Percentiles rank a stretch among this genome's conserved stretches.
Conservation (phyloP, 2,888 invertebrate species). For the Apamea sordens region DNA sequence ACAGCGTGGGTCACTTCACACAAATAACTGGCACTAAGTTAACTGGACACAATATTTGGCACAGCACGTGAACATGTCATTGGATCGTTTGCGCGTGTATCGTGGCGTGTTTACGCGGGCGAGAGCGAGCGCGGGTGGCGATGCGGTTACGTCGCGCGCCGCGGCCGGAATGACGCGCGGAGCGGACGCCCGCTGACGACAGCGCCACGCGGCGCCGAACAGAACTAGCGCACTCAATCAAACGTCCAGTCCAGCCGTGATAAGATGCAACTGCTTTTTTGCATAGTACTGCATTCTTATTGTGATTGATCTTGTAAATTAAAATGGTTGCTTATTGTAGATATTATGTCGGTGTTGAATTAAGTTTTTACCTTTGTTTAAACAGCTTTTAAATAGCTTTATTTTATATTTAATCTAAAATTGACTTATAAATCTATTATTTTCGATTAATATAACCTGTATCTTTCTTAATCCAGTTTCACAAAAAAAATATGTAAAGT, state of each 20-base stretch:
- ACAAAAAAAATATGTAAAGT: neutral
- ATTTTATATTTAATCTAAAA: no score
- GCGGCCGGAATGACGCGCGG: constrained; percentile 88
- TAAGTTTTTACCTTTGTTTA: neutral
- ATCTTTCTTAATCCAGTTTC: neutral
- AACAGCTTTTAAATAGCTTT: neutral
- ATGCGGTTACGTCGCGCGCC: constrained; percentile 84
- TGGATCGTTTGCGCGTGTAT: constrained; percentile 69
- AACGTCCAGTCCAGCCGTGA: constrained; percentile 76
- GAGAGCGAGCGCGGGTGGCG: constrained; percentile 76
- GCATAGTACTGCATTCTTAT: constrained; percentile 72
- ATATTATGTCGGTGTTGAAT: neutral
- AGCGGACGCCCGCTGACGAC: constrained; percentile 73
- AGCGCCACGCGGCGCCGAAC: constrained; percentile 72
- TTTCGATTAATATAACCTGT: neutral
- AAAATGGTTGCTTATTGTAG: constrained; percentile 39
- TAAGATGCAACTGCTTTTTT: constrained; percentile 77
- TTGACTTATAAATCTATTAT: neutral
- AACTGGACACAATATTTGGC: constrained; percentile 79
- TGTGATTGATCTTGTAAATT: constrained; percentile 59
- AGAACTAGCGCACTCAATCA: constrained; percentile 82
- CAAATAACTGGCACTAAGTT: constrained; percentile 79
- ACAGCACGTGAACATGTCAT: constrained; percentile 79
- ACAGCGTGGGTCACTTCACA: constrained; percentile 79
- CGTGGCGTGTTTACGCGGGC: constrained; percentile 75